These are phyloP conservation scores for Epinotia brunnichana DNA, from an alignment of 2,888 invertebrate genomes.

Conservation along the genomic window DNA sequence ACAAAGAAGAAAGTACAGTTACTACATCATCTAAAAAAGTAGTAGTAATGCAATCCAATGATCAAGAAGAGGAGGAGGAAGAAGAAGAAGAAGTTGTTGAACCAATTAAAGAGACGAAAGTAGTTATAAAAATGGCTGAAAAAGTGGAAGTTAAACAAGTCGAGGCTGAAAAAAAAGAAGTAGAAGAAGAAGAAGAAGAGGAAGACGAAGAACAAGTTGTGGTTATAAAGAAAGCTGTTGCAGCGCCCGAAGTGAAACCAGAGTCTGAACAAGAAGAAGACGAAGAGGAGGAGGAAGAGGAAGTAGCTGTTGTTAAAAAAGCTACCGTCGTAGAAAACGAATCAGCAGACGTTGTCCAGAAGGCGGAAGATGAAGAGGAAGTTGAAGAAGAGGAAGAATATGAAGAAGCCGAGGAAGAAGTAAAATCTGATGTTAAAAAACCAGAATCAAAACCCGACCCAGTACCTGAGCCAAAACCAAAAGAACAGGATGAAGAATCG, in stretches of 20 bases:
- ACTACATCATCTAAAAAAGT: constrained; percentile 69
- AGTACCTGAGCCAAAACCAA: constrained; percentile 42
- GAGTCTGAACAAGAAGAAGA: constrained; percentile 45
- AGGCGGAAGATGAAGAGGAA: constrained; percentile 49
- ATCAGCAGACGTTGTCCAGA: constrained; percentile 44
- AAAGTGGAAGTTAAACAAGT: constrained; percentile 46
- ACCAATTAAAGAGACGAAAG: constrained; percentile 56
- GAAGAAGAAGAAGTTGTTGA: constrained; percentile 57
- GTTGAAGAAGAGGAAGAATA: constrained; percentile 48
- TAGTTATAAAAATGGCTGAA: constrained; percentile 51
- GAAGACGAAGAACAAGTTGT: constrained; percentile 44
- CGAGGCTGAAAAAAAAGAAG: constrained; percentile 41
- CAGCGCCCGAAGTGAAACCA: constrained; percentile 42
- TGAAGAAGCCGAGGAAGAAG: constrained; percentile 49
- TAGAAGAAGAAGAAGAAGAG: constrained; percentile 45
- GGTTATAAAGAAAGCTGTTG: constrained; percentile 40
- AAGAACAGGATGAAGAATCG: constrained; percentile 53
- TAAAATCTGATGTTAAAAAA: constrained; percentile 40
- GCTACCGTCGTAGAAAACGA: constrained; percentile 46
- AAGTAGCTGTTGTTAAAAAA: constrained; percentile 45
- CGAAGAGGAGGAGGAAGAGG: constrained; percentile 46
- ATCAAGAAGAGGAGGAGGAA: constrained; percentile 49
- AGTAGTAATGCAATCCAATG: constrained; percentile 58
- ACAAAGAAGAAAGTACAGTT: constrained; percentile 69
- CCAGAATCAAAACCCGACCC: constrained; percentile 39